phyloP scores from a whole-genome alignment of 2,113 vertebrate genomes.

The Triplophysa dalaica region DNA sequence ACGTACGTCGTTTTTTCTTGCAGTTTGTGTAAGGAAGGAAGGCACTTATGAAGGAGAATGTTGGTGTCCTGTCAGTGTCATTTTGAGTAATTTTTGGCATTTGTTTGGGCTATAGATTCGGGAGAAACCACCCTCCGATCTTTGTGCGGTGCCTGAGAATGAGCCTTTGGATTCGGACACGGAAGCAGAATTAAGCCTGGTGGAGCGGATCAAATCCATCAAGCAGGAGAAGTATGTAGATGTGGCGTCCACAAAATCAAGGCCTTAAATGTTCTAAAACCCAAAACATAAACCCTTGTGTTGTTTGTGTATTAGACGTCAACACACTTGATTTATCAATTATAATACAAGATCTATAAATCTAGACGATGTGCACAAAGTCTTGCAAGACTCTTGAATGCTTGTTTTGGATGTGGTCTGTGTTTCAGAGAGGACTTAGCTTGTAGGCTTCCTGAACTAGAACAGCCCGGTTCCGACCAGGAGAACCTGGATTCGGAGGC shows the following conservation, averaged over 20 bases:
- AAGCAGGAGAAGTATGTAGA: slow-evolving; percentile 89
- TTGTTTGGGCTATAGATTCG: slow-evolving; percentile 64
- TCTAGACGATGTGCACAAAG: background rate
- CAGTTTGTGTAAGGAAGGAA: background rate
- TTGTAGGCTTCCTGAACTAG: slow-evolving; percentile 90
- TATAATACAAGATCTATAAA: background rate
- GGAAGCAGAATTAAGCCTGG: slow-evolving; percentile 83
- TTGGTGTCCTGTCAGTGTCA: background rate
- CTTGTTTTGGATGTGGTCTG: background rate
- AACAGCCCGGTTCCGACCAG: slow-evolving; percentile 91
- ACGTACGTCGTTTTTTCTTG: background rate
- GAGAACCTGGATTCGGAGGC: slow-evolving; percentile 93
- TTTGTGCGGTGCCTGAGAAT: slow-evolving; percentile 78
- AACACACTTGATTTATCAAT: too few species aligned
- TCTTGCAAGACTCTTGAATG: background rate
- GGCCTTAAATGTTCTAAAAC: slow-evolving; percentile 50
- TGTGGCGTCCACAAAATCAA: background rate
- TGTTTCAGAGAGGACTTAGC: slow-evolving; percentile 87
- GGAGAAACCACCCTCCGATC: slow-evolving; percentile 66
- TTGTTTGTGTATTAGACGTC: too few species aligned
- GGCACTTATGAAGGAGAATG: background rate
- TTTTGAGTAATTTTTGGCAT: background rate
- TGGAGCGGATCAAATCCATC: slow-evolving; percentile 90
- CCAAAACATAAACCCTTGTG: background rate
- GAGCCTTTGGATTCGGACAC: slow-evolving; percentile 77